Percentiles rank a stretch among this genome's conserved stretches.
Evolutionary conservation across 2,888 invertebrate genomes (phyloP).

Genomic region (Penaeus monodon): DNA sequence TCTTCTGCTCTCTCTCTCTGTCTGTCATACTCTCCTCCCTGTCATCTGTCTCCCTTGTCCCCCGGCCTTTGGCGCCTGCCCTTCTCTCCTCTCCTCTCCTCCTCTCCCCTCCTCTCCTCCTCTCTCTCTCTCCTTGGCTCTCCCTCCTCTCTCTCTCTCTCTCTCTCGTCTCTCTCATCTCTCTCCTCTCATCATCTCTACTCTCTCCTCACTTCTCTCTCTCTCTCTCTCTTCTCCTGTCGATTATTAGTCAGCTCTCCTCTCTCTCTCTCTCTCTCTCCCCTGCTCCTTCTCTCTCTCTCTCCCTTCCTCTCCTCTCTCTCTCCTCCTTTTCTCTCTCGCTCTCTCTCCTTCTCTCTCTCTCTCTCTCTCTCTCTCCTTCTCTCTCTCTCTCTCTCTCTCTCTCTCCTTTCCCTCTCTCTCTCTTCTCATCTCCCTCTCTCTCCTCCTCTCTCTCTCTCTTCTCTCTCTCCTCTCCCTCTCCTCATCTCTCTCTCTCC

Average conservation of each 20-base stretch:
- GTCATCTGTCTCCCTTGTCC: too few species aligned
- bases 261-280: background rate
- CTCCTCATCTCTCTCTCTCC: background rate
- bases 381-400: background rate
- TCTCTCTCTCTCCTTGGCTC: too few species aligned
- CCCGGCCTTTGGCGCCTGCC: too few species aligned
- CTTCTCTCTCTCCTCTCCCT: background rate
- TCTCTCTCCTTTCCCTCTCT: background rate
- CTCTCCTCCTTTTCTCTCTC: background rate
- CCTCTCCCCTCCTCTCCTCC: too few species aligned
- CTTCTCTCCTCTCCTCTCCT: too few species aligned
- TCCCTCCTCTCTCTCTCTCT: conserved; percentile 3
- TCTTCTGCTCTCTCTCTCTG: too few species aligned
- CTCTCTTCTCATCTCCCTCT: conserved; percentile 9
- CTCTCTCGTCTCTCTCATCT: conserved; percentile 1
- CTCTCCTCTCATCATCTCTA: background rate
- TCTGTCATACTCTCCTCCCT: too few species aligned
- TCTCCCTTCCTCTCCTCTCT: background rate
- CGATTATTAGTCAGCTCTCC: too few species aligned
- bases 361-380: conserved; percentile 7
- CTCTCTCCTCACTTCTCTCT: background rate
- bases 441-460: background rate
- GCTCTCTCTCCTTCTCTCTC: background rate
- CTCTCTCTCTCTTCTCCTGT: background rate
- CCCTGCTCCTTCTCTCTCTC: background rate